Conservation (phyloP, 2,888 invertebrate genomes). For the Acheta domesticus region DNA sequence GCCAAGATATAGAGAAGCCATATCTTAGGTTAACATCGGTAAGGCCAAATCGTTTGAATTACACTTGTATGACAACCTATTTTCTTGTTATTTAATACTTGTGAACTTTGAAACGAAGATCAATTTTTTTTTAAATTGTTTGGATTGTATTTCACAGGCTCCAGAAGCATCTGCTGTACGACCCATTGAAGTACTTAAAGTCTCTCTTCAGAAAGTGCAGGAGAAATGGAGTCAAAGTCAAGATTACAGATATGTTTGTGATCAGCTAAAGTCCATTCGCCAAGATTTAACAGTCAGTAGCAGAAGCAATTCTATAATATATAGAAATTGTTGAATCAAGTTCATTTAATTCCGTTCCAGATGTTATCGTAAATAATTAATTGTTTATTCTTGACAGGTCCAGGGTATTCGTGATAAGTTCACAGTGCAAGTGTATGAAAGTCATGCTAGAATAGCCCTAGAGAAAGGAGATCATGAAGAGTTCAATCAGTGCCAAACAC, state of each 20-base stretch:
- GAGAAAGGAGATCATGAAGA: slow-evolving; percentile 98
- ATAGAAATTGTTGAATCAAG: slow-evolving; percentile 33
- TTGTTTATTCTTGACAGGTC: slow-evolving; percentile 56
- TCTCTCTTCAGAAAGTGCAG: slow-evolving; percentile 86
- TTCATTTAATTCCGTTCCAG: slow-evolving; percentile 36
- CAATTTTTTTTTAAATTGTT: slow-evolving; percentile 25
- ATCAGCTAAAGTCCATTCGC: slow-evolving; percentile 96
- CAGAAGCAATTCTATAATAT: background rate
- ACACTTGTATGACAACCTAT: slow-evolving; percentile 22
- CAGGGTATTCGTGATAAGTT: slow-evolving; percentile 93
- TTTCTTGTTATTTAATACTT: slow-evolving; percentile 24
- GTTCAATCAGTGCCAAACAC: slow-evolving; percentile 99
- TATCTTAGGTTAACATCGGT: slow-evolving; percentile 87
- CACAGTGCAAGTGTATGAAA: slow-evolving; percentile 98
- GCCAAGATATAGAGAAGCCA: slow-evolving; percentile 90
- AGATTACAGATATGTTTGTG: slow-evolving; percentile 96
- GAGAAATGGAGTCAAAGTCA: slow-evolving; percentile 83
- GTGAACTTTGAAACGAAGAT: background rate
- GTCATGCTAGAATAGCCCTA: slow-evolving; percentile 94
- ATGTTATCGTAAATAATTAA: no score
- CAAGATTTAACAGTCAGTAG: slow-evolving; percentile 92
- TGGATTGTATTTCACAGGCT: slow-evolving; percentile 52
- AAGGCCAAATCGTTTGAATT: slow-evolving; percentile 37
- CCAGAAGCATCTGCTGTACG: slow-evolving; percentile 89
- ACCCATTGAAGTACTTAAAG: slow-evolving; percentile 79